Percentiles rank a stretch among this genome's conserved stretches.
phyloP scores from a whole-genome alignment of 1,140 invertebrate genomes.

The Hyposmocoma kahamanoa region DNA sequence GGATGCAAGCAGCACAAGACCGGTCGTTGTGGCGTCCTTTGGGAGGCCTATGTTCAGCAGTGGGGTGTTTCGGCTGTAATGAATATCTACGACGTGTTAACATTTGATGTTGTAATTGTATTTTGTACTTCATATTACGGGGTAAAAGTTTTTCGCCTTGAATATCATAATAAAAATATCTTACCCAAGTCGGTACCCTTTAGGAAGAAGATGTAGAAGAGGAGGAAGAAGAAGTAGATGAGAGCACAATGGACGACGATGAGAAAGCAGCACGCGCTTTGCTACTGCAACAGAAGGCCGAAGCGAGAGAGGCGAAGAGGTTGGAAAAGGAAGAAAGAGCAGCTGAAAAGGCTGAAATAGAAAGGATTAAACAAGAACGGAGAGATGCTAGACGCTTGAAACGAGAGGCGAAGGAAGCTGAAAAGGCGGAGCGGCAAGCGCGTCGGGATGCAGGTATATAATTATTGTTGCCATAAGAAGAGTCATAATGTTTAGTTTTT shows the following conservation, averaged over 20 bases:
- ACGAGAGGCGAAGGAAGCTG: constrained; percentile 43
- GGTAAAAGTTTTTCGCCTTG: no score
- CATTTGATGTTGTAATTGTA: no score
- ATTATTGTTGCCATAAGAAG: no score
- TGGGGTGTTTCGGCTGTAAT: no score
- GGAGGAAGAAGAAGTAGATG: constrained; percentile 59
- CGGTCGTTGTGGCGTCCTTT: no score
- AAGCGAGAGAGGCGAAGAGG: constrained; percentile 31
- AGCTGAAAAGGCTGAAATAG: constrained; percentile 37
- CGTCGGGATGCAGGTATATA: constrained; percentile 50
- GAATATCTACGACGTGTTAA: no score
- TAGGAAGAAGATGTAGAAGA: constrained; percentile 45
- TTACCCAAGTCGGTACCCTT: no score
- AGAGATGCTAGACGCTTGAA: constrained; percentile 47
- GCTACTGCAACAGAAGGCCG: constrained; percentile 31
- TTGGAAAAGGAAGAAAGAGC: constrained; percentile 40
- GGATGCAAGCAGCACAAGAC: no score
- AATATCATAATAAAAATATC: no score
- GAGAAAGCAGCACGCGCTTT: constrained; percentile 40
- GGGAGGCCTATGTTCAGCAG: no score
- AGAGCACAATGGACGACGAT: constrained; percentile 52
- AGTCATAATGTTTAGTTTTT: no score
- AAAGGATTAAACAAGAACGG: constrained; percentile 44
- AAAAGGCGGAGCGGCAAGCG: constrained; percentile 37
- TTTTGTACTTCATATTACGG: no score